phyloP scores from a whole-genome alignment of 2,797 vertebrate species.

The Setipinna tenuifilis region DNA sequence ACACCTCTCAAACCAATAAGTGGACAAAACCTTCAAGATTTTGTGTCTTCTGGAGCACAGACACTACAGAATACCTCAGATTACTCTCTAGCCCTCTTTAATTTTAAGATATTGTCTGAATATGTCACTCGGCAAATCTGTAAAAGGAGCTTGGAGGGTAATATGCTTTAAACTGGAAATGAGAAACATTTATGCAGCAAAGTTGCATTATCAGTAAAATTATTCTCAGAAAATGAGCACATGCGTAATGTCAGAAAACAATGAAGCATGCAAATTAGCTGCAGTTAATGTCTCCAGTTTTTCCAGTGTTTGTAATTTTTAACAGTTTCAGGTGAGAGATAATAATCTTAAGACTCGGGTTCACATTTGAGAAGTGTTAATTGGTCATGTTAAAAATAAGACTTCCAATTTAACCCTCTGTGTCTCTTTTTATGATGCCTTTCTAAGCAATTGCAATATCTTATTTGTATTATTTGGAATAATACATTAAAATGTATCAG shows the following conservation, averaged over 20 bases:
- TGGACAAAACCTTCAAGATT: neutral
- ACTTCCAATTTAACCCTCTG: too few species aligned
- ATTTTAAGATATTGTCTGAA: neutral
- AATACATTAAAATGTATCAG: too few species aligned
- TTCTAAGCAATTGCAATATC: too few species aligned
- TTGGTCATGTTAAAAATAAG: too few species aligned
- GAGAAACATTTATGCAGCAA: neutral
- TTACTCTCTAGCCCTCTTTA: neutral
- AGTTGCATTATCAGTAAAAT: neutral
- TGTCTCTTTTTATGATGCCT: too few species aligned
- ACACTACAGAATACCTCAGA: neutral
- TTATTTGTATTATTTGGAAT: too few species aligned
- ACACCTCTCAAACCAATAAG: neutral
- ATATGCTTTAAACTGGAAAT: neutral
- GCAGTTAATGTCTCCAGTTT: neutral
- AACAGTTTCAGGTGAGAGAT: too few species aligned
- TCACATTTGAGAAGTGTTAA: too few species aligned
- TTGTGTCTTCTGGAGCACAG: neutral
- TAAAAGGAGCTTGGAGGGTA: neutral
- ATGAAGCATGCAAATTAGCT: neutral
- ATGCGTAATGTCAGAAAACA: neutral
- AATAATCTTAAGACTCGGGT: too few species aligned
- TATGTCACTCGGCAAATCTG: neutral
- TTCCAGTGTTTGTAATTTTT: too few species aligned
- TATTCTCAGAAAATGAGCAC: neutral